These are phyloP conservation scores for Lycopodina hypogea DNA, from an alignment of 37 sponge, comb jelly and placozoan genomes.

Conservation along the genomic window DNA sequence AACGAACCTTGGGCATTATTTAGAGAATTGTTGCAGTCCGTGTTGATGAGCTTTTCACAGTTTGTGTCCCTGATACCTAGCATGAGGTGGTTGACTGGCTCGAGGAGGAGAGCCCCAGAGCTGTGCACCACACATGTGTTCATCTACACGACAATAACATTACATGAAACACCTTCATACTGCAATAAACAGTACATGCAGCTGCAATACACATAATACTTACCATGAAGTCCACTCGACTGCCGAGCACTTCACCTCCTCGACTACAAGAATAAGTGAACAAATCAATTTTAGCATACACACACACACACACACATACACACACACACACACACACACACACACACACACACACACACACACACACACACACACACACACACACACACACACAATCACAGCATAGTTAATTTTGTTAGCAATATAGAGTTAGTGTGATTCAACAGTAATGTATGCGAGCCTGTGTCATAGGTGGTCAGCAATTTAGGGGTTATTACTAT, in stretches of 20 bases:
- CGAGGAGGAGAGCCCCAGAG: slow-evolving; percentile 73
- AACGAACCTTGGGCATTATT: slow-evolving; percentile 6
- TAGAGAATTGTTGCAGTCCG: slow-evolving; percentile 10
- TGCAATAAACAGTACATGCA: too few relatives aligned
- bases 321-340: background rate
- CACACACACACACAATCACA: background rate
- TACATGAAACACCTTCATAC: too few relatives aligned
- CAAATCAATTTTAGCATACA: background rate
- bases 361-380: background rate
- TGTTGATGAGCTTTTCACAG: background rate
- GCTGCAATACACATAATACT: too few relatives aligned
- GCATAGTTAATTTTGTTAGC: too few relatives aligned
- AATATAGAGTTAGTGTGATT: too few relatives aligned
- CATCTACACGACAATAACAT: slow-evolving; percentile 59
- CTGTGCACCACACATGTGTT: slow-evolving; percentile 65
- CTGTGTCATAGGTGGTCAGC: too few relatives aligned
- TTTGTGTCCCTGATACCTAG: background rate
- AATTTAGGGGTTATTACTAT: too few relatives aligned
- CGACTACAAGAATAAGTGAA: slow-evolving; percentile 28
- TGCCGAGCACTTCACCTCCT: slow-evolving; percentile 78
- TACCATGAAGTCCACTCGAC: slow-evolving; percentile 74
- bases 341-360: background rate
- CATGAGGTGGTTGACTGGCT: slow-evolving; percentile 52
- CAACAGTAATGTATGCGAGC: too few relatives aligned
- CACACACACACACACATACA: background rate